These are phyloP conservation scores for Hylyphantes graminicola DNA, from an alignment of 1,140 invertebrate genomes.

Conservation along the genomic window DNA sequence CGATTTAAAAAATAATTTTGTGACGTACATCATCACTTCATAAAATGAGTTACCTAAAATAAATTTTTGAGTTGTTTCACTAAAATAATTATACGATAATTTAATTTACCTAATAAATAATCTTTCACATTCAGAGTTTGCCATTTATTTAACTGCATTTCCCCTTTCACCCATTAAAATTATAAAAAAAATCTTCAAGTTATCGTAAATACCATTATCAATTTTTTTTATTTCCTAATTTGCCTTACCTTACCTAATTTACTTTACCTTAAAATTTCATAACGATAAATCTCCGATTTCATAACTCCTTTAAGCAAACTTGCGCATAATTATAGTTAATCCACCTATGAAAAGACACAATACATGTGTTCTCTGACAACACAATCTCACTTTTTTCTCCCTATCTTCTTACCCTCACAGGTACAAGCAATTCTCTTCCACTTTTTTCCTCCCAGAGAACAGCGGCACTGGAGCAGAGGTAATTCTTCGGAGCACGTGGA, in stretches of 20 bases:
- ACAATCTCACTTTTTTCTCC: background rate
- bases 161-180: no score
- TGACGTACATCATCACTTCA: no score
- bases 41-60: no score
- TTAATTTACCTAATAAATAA: no score
- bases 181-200: no score
- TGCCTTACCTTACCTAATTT: background rate
- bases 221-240: conserved; percentile 1
- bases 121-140: no score
- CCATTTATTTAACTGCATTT: no score
- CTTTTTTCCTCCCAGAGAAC: background rate
- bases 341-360: conserved; percentile 17
- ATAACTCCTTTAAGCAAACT: background rate
- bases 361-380: background rate
- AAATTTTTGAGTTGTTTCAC: no score
- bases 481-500: conserved; percentile 48
- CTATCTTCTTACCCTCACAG: background rate
- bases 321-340: conserved; percentile 17
- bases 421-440: background rate
- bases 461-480: conserved; percentile 39
- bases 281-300: conserved; percentile 1
- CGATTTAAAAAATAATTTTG: no score
- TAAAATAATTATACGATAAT: no score
- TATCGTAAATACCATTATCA: background rate
- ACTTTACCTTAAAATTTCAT: conserved; percentile 18